Evolutionary conservation across 1,140 invertebrate genomes (phyloP).

Genomic region (Semibalanus balanoides): DNA sequence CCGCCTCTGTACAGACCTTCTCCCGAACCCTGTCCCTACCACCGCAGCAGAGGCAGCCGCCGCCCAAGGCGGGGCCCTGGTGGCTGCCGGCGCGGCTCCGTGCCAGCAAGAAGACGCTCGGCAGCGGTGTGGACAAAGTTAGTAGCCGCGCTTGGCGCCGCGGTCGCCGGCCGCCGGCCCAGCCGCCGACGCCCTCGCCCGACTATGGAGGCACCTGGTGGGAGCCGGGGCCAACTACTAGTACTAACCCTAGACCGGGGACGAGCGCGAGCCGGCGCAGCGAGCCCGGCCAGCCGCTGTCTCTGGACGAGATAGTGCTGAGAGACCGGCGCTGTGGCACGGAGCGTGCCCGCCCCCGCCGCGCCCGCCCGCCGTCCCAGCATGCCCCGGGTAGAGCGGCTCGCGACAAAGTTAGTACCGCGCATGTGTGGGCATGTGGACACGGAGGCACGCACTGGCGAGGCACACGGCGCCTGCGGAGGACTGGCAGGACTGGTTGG

Average conservation of each 20-base stretch:
- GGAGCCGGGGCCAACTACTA: too few species aligned
- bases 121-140: neutral
- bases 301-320: too few species aligned
- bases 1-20: neutral
- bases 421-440: neutral
- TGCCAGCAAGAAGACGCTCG: neutral
- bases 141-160: too few species aligned
- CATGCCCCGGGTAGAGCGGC: too few species aligned
- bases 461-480: too few species aligned
- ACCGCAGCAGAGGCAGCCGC: neutral
- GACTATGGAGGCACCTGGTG: too few species aligned
- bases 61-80: neutral
- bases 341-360: neutral
- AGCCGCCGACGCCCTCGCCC: too few species aligned
- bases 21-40: neutral
- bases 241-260: neutral
- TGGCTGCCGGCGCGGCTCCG: neutral
- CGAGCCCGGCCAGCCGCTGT: neutral
- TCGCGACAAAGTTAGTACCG: neutral
- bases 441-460: neutral
- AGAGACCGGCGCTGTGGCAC: neutral
- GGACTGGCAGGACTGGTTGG: too few species aligned
- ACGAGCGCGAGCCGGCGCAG: neutral
- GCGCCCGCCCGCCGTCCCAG: too few species aligned
- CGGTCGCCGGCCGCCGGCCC: too few species aligned